phyloP scores from a whole-genome alignment of 1,140 invertebrate genomes.

The Anoplophora glabripennis region DNA sequence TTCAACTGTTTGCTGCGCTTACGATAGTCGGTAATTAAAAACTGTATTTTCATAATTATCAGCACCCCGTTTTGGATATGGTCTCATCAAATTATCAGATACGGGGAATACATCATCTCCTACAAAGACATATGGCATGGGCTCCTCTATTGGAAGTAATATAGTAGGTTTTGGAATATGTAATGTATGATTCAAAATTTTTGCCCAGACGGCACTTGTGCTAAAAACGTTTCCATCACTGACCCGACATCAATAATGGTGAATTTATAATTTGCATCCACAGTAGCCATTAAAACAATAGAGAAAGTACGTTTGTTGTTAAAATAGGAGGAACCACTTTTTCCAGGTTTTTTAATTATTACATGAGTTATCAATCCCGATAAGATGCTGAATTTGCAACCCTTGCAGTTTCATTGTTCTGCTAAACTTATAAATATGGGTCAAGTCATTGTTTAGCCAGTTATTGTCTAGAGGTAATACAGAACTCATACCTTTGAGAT shows the following conservation, averaged over 20 bases:
- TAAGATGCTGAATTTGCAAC: too few relatives aligned
- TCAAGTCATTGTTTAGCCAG: too few relatives aligned
- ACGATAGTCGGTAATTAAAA: constrained; percentile 3
- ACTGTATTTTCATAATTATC: not conserved
- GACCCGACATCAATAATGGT: constrained; percentile 48
- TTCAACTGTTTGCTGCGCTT: not conserved
- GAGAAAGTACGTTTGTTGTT: not conserved
- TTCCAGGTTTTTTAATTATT: too few relatives aligned
- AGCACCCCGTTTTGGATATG: not conserved
- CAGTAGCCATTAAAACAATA: not conserved
- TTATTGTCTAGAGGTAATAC: too few relatives aligned
- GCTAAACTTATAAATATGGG: too few relatives aligned
- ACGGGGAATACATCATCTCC: constrained; percentile 4
- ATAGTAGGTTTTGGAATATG: constrained; percentile 7
- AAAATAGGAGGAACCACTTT: too few relatives aligned
- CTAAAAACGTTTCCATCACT: constrained; percentile 36
- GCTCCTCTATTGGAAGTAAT: not conserved
- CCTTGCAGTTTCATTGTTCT: too few relatives aligned
- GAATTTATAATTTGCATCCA: constrained; percentile 41
- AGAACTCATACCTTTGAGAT: too few relatives aligned
- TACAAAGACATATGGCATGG: not conserved
- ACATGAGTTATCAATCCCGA: too few relatives aligned
- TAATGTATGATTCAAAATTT: constrained; percentile 15
- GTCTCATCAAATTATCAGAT: not conserved
- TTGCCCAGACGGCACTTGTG: constrained; percentile 29